Conservation (phyloP, 2,113 vertebrate genomes). For the Etheostoma spectabile region DNA sequence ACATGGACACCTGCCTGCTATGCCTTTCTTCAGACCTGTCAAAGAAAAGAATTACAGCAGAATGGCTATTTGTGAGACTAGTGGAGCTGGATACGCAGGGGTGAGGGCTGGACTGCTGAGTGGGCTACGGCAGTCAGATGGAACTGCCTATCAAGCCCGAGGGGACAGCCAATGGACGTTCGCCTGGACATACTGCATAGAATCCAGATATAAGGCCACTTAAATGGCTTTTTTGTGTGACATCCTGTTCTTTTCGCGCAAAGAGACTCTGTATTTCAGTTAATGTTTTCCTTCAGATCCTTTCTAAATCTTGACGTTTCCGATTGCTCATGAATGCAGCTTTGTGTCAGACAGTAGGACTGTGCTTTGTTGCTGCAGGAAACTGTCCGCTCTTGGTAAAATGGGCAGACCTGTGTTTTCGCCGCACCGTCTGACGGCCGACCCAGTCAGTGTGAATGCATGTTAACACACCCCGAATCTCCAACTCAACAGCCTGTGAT, state of each 20-base stretch:
- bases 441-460: too few relatives aligned
- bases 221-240: too few relatives aligned
- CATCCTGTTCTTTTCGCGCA: too few relatives aligned
- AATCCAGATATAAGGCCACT: neutral
- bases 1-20: neutral
- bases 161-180: neutral
- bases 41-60: slow-evolving; percentile 9
- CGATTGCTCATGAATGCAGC: too few relatives aligned
- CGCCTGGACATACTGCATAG: neutral
- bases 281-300: too few relatives aligned
- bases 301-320: too few relatives aligned
- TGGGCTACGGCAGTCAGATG: neutral
- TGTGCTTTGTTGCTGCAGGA: too few relatives aligned
- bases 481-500: neutral
- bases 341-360: too few relatives aligned
- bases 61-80: neutral
- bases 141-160: neutral
- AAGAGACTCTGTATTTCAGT: too few relatives aligned
- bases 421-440: too few relatives aligned
- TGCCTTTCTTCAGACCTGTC: neutral
- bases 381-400: too few relatives aligned
- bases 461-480: neutral
- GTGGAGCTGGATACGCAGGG: neutral
- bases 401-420: too few relatives aligned
- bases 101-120: neutral